Conservation (phyloP, 1,140 invertebrate species). For the Drosophila sturtevanti region DNA sequence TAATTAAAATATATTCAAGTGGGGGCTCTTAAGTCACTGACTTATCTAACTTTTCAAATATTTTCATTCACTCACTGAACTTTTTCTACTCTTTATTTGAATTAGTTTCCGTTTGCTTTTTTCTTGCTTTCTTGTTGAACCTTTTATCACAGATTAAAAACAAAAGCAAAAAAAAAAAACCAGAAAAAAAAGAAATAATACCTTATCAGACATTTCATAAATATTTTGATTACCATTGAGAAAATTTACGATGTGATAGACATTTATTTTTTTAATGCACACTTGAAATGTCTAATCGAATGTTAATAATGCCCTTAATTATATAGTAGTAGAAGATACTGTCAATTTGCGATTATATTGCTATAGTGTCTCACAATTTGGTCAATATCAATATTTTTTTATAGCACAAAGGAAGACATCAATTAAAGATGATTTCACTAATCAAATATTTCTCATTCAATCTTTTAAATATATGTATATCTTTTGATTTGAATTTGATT, state of each 20-base stretch:
- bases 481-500: no score
- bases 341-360: background rate
- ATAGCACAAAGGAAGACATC: background rate
- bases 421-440: background rate
- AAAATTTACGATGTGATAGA: background rate
- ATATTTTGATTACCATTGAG: background rate
- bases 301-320: constrained; percentile 5
- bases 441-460: background rate
- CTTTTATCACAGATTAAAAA: constrained; percentile 2
- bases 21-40: background rate
- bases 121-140: background rate
- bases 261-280: constrained; percentile 10
- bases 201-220: background rate
- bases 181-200: background rate
- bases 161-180: background rate
- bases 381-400: background rate
- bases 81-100: background rate
- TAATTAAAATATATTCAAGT: constrained; percentile 9
- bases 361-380: background rate
- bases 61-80: background rate
- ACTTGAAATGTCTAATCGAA: constrained; percentile 4
- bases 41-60: background rate
- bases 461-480: no score
- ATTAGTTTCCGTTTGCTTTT: background rate
- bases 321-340: constrained; percentile 8